Conservation (phyloP, 2,113 vertebrate species). For the Ictalurus furcatus region DNA sequence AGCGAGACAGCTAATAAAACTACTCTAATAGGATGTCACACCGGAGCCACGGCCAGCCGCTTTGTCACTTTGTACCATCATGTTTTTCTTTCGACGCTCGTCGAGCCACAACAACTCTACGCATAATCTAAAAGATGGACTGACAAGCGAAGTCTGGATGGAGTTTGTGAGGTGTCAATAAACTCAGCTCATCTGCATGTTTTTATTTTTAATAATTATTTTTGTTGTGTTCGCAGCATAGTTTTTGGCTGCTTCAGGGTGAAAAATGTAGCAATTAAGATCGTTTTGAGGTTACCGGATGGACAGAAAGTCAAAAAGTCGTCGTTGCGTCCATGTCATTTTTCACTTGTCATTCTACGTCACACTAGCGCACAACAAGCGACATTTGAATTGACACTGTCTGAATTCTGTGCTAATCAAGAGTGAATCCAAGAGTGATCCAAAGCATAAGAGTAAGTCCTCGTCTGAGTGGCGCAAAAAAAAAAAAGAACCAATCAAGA, state of each 20-base stretch:
- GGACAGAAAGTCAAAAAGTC: background rate
- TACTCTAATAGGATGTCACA: conserved; percentile 39
- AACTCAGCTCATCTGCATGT: conserved; percentile 44
- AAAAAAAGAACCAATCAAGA: too few relatives aligned
- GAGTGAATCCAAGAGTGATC: too few relatives aligned
- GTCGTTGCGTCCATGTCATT: background rate
- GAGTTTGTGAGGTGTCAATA: conserved; percentile 51
- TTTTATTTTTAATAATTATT: background rate
- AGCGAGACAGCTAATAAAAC: conserved; percentile 43
- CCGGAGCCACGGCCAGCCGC: conserved; percentile 11
- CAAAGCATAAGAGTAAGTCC: too few relatives aligned
- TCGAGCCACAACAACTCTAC: conserved; percentile 15
- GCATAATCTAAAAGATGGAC: conserved; percentile 33
- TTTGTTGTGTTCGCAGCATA: conserved; percentile 5
- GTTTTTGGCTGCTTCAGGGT: conserved; percentile 36
- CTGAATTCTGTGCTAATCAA: background rate
- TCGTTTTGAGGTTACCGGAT: background rate
- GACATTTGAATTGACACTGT: background rate
- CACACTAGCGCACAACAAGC: background rate
- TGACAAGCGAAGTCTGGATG: conserved; percentile 11
- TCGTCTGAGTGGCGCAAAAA: too few relatives aligned
- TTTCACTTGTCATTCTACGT: background rate
- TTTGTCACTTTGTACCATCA: conserved; percentile 18
- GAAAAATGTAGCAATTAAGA: conserved; percentile 36
- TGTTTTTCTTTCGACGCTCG: conserved; percentile 6